These are phyloP conservation scores for Mallateleia sp. DNA, from an alignment of 2,888 invertebrate genomes.

Conservation along the genomic window DNA sequence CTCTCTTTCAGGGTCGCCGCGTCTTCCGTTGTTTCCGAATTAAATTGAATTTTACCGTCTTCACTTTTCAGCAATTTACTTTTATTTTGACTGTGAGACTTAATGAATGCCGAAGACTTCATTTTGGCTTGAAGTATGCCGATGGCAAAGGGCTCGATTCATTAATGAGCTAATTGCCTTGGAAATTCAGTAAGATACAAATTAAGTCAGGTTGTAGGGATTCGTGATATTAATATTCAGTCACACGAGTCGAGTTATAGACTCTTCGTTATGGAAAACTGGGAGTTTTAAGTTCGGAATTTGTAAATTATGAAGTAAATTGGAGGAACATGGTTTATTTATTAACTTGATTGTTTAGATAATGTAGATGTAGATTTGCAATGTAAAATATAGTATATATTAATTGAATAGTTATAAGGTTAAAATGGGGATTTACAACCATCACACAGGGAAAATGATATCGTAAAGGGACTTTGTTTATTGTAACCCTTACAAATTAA, in stretches of 20 bases:
- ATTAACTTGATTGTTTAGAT: too few species aligned
- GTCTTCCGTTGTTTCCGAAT: constrained; percentile 12
- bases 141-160: constrained; percentile 55
- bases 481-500: too few species aligned
- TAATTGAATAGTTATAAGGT: too few species aligned
- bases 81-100: constrained; percentile 33
- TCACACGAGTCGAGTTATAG: constrained; percentile 17
- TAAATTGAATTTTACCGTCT: constrained; percentile 45
- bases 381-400: too few species aligned
- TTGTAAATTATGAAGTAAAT: neutral
- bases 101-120: constrained; percentile 50
- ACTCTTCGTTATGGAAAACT: neutral
- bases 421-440: too few species aligned
- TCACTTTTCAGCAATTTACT: constrained; percentile 49
- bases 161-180: constrained; percentile 69
- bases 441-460: too few species aligned
- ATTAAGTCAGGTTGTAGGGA: constrained; percentile 23
- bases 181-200: constrained; percentile 49
- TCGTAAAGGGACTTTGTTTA: too few species aligned
- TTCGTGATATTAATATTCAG: constrained; percentile 47
- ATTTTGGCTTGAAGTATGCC: constrained; percentile 63
- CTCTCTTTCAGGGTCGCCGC: neutral
- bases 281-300: neutral
- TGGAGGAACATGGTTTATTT: neutral
- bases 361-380: too few species aligned